Evolutionary conservation across 92 coral and sea anemone genomes (phyloP), one percentile per base, ranked within the genome.

Genomic region (Anthopleura xanthogrammica): DNA sequence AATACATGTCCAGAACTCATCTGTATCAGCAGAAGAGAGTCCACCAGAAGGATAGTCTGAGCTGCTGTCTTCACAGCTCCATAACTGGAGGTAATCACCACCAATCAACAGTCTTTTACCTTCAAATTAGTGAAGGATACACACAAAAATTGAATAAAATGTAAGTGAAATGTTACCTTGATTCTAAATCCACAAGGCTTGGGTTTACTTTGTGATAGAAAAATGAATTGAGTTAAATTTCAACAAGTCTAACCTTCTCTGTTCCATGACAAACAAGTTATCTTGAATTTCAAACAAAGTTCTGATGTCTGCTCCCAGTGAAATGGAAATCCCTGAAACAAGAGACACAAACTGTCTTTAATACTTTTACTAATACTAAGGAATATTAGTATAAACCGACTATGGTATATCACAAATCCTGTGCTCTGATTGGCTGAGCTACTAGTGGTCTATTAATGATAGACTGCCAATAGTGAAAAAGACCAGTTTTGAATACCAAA

Each of bases 271-370:
- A 97, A 83, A 80, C 99, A 97, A 7, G 97, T 94, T 77, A 94
- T 91, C 75, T 89, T 88, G 90, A 90, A 97, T 79, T 89, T 91
- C 50, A 95, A 81, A 60, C 98, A 92, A 17, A 97, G 89, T 83
- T 94, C 98, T 46, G 97, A 90, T 41, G 95, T 92, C 73, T 92
- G 91, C 52, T 90, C 97, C 99, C 99, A 97, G 84, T 94, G 96
- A 80, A 92, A 97, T 43, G 99, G 99, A 87, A 97, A 94, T 36
- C 98, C 93, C 99, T 97, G 57, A 17, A 57, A 46, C 50, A 46
- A 46, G 50, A 46, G 50, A 46, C 7, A 46, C 50, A 46, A 46
- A 46, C 0, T 2, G 9, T 46, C 50, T 46, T 46, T 46, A 46
- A 5, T 46, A 46, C 50, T 46, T 46, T 9, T 46, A 46, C 50